Conservation (phyloP, 2,113 vertebrate species). For the Pangasianodon gigas region DNA sequence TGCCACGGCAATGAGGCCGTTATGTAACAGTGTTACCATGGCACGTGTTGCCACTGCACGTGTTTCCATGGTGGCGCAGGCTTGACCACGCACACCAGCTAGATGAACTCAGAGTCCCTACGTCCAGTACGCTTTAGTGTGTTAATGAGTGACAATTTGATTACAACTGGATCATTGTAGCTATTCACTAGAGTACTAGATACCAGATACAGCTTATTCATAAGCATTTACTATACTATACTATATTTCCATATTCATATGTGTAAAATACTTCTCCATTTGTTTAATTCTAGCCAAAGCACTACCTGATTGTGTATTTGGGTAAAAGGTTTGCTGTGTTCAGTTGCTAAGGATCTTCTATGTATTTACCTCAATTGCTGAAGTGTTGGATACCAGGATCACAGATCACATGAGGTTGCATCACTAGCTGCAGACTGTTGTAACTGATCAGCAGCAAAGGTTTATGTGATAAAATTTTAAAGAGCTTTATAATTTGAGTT, state of each 20-base stretch:
- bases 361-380: background rate
- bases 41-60: slow-evolving; percentile 77
- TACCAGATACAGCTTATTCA: background rate
- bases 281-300: background rate
- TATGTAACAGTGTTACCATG: slow-evolving; percentile 80
- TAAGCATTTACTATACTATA: background rate
- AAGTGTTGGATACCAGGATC: background rate
- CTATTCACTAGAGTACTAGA: background rate
- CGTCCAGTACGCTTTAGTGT: background rate
- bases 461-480: background rate
- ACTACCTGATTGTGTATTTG: background rate
- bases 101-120: slow-evolving; percentile 10
- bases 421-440: background rate
- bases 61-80: slow-evolving; percentile 72
- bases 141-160: background rate
- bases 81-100: slow-evolving; percentile 72
- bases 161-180: background rate
- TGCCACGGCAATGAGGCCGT: slow-evolving; percentile 71
- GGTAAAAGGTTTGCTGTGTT: background rate
- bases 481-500: background rate
- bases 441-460: background rate
- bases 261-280: background rate
- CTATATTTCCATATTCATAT: background rate
- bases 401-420: background rate
- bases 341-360: background rate